Evolutionary conservation across 35 echinoderm and acorn worm species (phyloP), one percentile per base, ranked within the genome.

Genomic region (Stichopus chloronotus): DNA sequence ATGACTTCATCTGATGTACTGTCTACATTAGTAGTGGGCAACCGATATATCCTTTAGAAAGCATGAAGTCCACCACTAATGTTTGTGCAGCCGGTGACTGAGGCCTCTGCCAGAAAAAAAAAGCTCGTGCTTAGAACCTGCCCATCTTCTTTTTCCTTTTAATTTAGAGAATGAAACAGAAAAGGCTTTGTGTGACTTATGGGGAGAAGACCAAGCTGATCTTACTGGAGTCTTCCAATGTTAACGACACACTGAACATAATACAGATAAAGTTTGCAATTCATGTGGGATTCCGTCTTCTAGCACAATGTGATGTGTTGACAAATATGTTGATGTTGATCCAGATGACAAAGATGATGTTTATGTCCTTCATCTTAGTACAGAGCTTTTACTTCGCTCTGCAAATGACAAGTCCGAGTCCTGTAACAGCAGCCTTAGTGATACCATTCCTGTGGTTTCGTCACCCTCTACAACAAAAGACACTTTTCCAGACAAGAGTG

Each of bases 301-400:
- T 52, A 14, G 60, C 71, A 13, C 72, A 91, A 43, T 79, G 23
- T 78, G 59, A 91, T 78, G 76, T 16, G n/a, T 91, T 16, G 8
- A 72, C 14, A 91, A 92, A 63, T 82, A 83, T 92, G 91, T 92
- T 83, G 78, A 82, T 24, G 24, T 87, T 59, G 84, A 87, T 59
- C 55, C 59, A 20, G 84, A 87, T 59, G 84, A 87, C 59, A 55
- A 87, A 87, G 84, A 87, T 87, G 84, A 87, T 59, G 84, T 87
- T 16, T 87, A 59, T 87, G 84, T 87, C 16, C 20, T 87, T 56
- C 55, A 87, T 59, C 55, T 22, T 17, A 24, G 55, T 59, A 59
- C 84, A 87, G 84, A 87, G 57, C 25, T 81, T 9, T 52, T 81
- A 81, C 23, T 81, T 81, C 5, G 52, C 9, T 53, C 78, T 52